Evolutionary conservation across 30 jellyfish, hydroid and myxozoan species (phyloP).

Genomic region (Clytia hemisphaerica): DNA sequence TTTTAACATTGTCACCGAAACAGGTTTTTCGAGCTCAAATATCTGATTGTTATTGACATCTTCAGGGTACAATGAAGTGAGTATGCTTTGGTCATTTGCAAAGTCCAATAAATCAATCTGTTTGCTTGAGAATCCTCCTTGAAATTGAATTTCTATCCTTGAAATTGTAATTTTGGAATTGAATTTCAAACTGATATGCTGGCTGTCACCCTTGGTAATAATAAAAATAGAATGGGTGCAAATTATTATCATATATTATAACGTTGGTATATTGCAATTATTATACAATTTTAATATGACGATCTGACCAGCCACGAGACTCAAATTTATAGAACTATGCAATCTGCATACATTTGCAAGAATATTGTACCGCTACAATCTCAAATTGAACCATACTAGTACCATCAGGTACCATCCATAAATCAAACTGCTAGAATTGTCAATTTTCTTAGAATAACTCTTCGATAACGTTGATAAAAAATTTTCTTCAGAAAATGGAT

Average conservation of each 20-base stretch:
- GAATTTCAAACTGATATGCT: slow-evolving; percentile 50
- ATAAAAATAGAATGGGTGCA: too few species aligned
- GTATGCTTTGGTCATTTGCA: slow-evolving; percentile 10
- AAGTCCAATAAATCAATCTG: slow-evolving; percentile 26
- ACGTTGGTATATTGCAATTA: not conserved
- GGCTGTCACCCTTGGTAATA: slow-evolving; percentile 62
- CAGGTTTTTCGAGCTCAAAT: slow-evolving; percentile 20
- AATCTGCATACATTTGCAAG: too few species aligned
- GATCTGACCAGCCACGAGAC: too few species aligned
- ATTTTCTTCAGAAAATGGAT: too few species aligned
- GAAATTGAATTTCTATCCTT: slow-evolving; percentile 67
- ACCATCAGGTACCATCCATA: not conserved
- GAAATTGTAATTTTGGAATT: slow-evolving; percentile 28
- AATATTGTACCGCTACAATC: too few species aligned
- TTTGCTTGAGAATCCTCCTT: slow-evolving; percentile 98
- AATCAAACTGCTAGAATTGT: too few species aligned
- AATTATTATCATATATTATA: too few species aligned
- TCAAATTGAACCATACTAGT: not conserved
- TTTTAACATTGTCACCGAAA: slow-evolving; percentile 29
- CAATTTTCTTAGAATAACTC: too few species aligned
- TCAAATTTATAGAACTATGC: too few species aligned
- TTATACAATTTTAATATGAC: not conserved
- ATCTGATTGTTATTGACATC: slow-evolving; percentile 71
- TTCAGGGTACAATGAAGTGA: slow-evolving; percentile 65
- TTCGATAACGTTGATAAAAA: too few species aligned